Conservation (phyloP, 2,113 vertebrate species). For the Nesoenas mayeri region DNA sequence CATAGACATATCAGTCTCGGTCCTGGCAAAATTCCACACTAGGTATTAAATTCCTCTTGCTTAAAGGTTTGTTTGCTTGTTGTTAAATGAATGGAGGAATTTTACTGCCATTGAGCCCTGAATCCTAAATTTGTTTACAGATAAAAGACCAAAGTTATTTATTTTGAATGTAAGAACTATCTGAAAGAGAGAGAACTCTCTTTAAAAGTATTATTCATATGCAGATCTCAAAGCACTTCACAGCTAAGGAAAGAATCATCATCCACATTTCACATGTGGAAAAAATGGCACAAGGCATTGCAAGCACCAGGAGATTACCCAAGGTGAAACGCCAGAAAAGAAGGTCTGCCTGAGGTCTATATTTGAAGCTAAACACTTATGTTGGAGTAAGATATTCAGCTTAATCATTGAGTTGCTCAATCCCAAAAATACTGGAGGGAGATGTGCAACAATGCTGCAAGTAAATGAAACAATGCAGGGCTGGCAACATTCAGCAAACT, state of each 20-base stretch:
- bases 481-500: background rate
- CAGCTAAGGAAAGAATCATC: background rate
- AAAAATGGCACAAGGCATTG: background rate
- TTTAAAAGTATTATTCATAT: background rate
- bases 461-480: background rate
- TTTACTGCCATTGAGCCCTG: background rate
- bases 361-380: background rate
- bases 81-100: background rate
- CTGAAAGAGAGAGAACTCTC: background rate
- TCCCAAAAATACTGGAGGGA: background rate
- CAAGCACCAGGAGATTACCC: background rate
- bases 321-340: background rate
- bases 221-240: background rate
- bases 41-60: background rate
- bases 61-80: background rate
- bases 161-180: background rate
- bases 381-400: background rate
- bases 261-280: background rate
- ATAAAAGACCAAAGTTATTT: background rate
- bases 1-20: background rate
- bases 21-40: background rate
- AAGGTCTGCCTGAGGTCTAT: background rate
- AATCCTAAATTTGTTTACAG: background rate
- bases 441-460: background rate
- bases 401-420: background rate